Evolutionary conservation across 1,140 invertebrate genomes (phyloP).

Genomic region (Achatina immaculata): DNA sequence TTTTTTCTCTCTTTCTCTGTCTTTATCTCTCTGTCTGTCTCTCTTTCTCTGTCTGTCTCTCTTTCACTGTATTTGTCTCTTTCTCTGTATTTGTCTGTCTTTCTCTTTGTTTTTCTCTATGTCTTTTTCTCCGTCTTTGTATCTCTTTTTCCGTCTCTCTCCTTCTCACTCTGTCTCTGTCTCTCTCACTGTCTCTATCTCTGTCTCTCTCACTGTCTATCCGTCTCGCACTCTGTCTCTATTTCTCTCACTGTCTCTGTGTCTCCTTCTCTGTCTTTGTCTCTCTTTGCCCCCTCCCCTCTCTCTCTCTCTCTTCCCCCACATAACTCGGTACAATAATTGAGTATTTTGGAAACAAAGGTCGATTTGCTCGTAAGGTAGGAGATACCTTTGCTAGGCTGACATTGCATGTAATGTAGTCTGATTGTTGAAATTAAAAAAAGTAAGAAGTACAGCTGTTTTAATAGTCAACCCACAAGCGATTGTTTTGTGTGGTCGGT

Average conservation of each 20-base stretch:
- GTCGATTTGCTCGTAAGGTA: too few species aligned
- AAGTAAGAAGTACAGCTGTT: too few species aligned
- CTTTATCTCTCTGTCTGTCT: background rate
- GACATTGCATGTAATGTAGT: too few species aligned
- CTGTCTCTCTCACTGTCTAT: background rate
- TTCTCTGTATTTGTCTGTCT: slow-evolving; percentile 27
- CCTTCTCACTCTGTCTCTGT: background rate
- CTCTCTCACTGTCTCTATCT: slow-evolving; percentile 16
- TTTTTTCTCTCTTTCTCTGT: background rate
- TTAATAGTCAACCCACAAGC: too few species aligned
- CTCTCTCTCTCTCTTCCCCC: background rate
- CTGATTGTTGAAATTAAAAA: too few species aligned
- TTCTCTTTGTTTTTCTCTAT: too few species aligned
- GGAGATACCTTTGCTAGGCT: too few species aligned
- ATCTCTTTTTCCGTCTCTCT: slow-evolving; percentile 8
- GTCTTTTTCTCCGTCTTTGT: too few species aligned
- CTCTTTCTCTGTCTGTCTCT: slow-evolving; percentile 5
- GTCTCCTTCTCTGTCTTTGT: slow-evolving; percentile 5
- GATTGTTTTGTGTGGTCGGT: too few species aligned
- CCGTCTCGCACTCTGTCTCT: background rate
- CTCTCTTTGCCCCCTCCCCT: slow-evolving; percentile 3
- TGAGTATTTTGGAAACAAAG: too few species aligned
- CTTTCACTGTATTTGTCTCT: slow-evolving; percentile 28
- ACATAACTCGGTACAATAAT: too few species aligned
- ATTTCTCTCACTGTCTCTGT: background rate